phyloP scores from a whole-genome alignment of 2,797 vertebrate species.

The Ciconia nigra region DNA sequence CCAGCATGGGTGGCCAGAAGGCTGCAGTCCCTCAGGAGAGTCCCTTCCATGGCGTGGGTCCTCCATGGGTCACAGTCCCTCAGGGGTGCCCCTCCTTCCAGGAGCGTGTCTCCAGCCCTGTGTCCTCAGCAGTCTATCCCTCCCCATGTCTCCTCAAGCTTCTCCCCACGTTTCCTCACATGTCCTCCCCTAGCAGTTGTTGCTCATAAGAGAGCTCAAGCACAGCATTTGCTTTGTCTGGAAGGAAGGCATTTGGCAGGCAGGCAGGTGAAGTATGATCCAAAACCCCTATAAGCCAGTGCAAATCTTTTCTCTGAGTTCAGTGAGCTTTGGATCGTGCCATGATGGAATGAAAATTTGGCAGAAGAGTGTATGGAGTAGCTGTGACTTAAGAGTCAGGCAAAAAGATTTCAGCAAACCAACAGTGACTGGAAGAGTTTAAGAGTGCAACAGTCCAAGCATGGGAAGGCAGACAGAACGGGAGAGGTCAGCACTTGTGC shows the following conservation, averaged over 20 bases:
- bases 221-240: neutral
- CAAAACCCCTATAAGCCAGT: neutral
- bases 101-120: neutral
- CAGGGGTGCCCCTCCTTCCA: neutral
- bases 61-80: neutral
- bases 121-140: neutral
- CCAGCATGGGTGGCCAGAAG: neutral
- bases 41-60: neutral
- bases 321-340: neutral
- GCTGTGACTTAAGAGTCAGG: neutral
- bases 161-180: rapidly evolving
- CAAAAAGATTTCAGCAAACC: neutral
- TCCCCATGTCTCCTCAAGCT: neutral
- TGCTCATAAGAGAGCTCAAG: neutral
- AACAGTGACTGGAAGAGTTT: neutral
- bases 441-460: neutral
- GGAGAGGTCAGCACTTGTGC: neutral
- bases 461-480: neutral
- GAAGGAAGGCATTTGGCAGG: neutral
- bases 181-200: neutral
- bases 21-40: neutral
- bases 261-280: neutral
- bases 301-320: neutral
- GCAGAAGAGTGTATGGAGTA: neutral
- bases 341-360: neutral